Evolutionary conservation across 2,113 vertebrate species (phyloP).

Genomic region (Vulpes ferrilata): DNA sequence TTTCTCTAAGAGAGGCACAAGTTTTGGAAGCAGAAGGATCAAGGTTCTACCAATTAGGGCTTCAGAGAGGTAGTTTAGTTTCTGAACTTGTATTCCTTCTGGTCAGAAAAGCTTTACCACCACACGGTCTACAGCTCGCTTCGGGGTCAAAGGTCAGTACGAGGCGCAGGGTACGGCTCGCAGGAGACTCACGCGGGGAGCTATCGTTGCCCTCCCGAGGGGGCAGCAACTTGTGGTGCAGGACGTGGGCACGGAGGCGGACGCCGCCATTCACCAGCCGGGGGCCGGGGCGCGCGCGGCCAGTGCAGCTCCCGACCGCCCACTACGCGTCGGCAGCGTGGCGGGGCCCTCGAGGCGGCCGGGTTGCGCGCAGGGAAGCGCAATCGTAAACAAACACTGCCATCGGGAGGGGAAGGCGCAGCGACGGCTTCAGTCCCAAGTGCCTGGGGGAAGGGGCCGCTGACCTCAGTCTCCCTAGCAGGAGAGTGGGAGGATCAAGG

Average conservation of each 20-base stretch:
- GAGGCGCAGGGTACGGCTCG: not conserved
- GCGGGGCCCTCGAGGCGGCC: not conserved
- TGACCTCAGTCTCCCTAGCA: conserved; percentile 66
- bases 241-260: conserved; percentile 68
- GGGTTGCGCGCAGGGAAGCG: not conserved
- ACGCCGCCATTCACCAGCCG: conserved; percentile 71
- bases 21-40: conserved; percentile 43
- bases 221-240: not conserved
- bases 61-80: conserved; percentile 46
- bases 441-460: not conserved
- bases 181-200: conserved; percentile 39
- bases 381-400: conserved; percentile 62
- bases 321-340: not conserved
- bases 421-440: not conserved
- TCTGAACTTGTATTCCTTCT: conserved; percentile 52
- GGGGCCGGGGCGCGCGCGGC: not conserved
- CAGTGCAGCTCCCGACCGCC: conserved; percentile 43
- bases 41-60: not conserved
- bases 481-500: not conserved
- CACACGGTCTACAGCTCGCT: not conserved
- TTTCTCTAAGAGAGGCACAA: conserved; percentile 43
- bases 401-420: conserved; percentile 1
- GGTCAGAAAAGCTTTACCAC: conserved; percentile 17
- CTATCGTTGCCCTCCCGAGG: conserved; percentile 62
- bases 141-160: conserved; percentile 13